Evolutionary conservation across 1,140 invertebrate genomes (phyloP).

Genomic region (Venustaconcha ellipsiformis): DNA sequence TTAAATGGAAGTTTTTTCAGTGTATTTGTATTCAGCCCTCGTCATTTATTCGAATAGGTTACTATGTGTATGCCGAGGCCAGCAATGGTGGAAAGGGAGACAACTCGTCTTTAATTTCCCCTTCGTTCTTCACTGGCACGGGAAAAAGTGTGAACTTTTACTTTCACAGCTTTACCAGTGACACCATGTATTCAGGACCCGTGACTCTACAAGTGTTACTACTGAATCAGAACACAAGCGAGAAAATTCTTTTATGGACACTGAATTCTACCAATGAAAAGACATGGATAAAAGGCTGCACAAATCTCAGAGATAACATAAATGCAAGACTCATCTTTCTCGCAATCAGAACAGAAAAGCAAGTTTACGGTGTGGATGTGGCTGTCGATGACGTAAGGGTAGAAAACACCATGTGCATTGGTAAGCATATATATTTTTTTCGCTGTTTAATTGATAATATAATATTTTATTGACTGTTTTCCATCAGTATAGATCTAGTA

Average conservation of each 20-base stretch:
- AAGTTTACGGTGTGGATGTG: conserved; percentile 44
- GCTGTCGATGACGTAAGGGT: conserved; percentile 48
- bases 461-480: too few relatives aligned
- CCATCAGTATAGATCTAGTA: too few relatives aligned
- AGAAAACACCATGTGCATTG: conserved; percentile 8
- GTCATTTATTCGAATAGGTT: conserved; percentile 31
- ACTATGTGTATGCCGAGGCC: conserved; percentile 53
- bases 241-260: conserved; percentile 7
- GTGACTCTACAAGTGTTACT: conserved; percentile 31
- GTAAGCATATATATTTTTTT: neutral
- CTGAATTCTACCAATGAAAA: conserved; percentile 21
- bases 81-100: conserved; percentile 39
- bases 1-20: neutral
- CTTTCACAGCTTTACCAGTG: conserved; percentile 41
- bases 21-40: neutral
- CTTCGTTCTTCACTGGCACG: conserved; percentile 26
- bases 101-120: conserved; percentile 33
- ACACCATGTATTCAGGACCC: conserved; percentile 1
- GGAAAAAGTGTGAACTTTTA: conserved; percentile 44
- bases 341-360: conserved; percentile 10
- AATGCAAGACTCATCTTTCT: conserved; percentile 40
- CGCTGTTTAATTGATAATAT: too few relatives aligned
- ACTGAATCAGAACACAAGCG: neutral
- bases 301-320: conserved; percentile 33
- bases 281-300: conserved; percentile 38